These are phyloP conservation scores for Craseonycteris thonglongyai DNA, from an alignment of 2,113 vertebrate species.

Conservation along the genomic window DNA sequence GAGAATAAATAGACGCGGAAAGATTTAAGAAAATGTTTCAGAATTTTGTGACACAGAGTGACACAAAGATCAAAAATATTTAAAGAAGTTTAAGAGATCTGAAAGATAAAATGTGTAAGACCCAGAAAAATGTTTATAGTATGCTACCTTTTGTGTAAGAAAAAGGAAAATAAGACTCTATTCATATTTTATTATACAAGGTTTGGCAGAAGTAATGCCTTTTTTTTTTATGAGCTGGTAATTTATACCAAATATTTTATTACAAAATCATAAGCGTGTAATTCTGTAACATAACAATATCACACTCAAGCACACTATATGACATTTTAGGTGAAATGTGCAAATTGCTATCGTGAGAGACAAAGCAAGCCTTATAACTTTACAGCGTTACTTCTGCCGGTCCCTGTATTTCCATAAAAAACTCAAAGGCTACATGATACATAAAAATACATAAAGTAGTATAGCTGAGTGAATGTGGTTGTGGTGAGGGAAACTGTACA, in stretches of 20 bases:
- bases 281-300: too few species aligned
- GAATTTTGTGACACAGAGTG: neutral
- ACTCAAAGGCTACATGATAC: neutral
- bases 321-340: too few species aligned
- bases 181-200: neutral
- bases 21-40: slow-evolving; percentile 2
- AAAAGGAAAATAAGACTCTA: neutral
- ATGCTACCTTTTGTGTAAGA: neutral
- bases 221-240: too few species aligned
- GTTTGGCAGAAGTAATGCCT: too few species aligned
- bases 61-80: neutral
- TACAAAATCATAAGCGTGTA: too few species aligned
- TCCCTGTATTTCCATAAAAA: neutral
- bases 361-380: too few species aligned
- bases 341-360: too few species aligned
- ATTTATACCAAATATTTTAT: too few species aligned
- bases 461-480: neutral
- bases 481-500: neutral
- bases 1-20: neutral
- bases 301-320: too few species aligned
- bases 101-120: neutral
- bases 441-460: neutral
- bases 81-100: neutral
- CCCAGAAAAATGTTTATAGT: neutral
- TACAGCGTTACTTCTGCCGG: too few species aligned